Evolutionary conservation across 2,888 invertebrate species (phyloP).

Genomic region (Dryobotodes eremita): DNA sequence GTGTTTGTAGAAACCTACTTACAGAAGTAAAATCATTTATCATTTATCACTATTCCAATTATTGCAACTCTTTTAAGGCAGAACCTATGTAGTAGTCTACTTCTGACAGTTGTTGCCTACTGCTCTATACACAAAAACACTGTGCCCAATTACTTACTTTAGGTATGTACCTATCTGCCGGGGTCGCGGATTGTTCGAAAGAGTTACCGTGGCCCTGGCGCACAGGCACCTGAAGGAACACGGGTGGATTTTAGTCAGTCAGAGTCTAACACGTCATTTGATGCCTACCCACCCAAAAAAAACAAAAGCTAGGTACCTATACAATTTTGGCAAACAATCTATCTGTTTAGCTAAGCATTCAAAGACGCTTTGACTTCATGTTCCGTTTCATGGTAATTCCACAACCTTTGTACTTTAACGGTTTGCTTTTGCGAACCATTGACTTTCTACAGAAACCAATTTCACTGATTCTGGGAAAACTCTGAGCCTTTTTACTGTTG

Average conservation of each 20-base stretch:
- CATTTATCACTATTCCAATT: neutral
- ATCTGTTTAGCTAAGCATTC: neutral
- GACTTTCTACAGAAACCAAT: slow-evolving; percentile 5
- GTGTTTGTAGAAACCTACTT: no score
- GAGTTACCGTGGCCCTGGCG: no score
- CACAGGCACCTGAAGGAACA: no score
- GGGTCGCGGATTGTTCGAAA: no score
- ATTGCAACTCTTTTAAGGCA: neutral
- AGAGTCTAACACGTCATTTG: no score
- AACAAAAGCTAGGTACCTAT: neutral
- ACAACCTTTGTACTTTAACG: neutral
- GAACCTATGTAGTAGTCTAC: neutral
- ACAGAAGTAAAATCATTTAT: no score
- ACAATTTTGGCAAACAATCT: neutral
- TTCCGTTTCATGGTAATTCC: neutral
- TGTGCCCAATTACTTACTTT: neutral
- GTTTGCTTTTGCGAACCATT: neutral
- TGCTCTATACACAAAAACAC: neutral
- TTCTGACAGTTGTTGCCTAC: neutral
- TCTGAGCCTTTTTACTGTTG: slow-evolving; percentile 2
- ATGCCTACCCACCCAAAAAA: no score
- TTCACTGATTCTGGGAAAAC: neutral
- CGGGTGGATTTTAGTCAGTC: no score
- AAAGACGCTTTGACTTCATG: neutral
- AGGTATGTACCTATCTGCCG: neutral